Evolutionary conservation across 1,140 invertebrate genomes (phyloP).

Genomic region (Scaptomyza pallida): DNA sequence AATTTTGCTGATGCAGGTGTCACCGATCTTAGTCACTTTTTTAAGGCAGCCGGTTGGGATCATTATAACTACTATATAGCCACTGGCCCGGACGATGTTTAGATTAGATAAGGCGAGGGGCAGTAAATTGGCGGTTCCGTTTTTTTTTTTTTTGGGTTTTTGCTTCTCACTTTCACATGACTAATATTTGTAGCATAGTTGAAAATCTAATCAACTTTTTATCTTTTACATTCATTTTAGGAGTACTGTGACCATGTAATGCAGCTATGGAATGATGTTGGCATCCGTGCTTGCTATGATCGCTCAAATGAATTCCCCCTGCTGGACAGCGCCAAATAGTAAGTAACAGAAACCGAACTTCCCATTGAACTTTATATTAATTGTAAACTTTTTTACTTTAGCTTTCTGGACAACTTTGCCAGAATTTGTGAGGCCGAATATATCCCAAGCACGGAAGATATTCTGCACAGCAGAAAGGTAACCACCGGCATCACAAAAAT

Average conservation of each 20-base stretch:
- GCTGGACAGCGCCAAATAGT: conserved; percentile 93
- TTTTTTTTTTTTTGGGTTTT: conserved; percentile 10
- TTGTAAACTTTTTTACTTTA: conserved; percentile 61
- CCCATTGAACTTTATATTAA: conserved; percentile 4
- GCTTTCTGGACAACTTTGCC: conserved; percentile 88
- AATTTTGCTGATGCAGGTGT: conserved; percentile 22
- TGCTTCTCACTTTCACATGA: conserved; percentile 19
- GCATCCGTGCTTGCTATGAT: conserved; percentile 88
- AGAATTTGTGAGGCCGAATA: conserved; percentile 86
- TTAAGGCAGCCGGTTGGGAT: conserved; percentile 16
- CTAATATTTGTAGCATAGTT: conserved; percentile 11
- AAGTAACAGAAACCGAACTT: conserved; percentile 71
- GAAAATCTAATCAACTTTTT: conserved; percentile 8
- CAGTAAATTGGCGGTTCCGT: conserved; percentile 16
- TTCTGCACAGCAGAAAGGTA: conserved; percentile 88
- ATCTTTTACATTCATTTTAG: conserved; percentile 79
- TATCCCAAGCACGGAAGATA: conserved; percentile 88
- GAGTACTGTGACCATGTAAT: conserved; percentile 89
- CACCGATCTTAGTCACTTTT: conserved; percentile 24
- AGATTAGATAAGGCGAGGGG: conserved; percentile 64
- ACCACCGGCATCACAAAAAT: conserved; percentile 90
- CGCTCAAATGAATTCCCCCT: conserved; percentile 92
- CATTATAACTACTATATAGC: conserved; percentile 36
- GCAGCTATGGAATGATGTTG: conserved; percentile 87
- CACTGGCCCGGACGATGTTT: background rate